Conservation (phyloP, 92 coral and sea anemone species). For the Ricordea florida region DNA sequence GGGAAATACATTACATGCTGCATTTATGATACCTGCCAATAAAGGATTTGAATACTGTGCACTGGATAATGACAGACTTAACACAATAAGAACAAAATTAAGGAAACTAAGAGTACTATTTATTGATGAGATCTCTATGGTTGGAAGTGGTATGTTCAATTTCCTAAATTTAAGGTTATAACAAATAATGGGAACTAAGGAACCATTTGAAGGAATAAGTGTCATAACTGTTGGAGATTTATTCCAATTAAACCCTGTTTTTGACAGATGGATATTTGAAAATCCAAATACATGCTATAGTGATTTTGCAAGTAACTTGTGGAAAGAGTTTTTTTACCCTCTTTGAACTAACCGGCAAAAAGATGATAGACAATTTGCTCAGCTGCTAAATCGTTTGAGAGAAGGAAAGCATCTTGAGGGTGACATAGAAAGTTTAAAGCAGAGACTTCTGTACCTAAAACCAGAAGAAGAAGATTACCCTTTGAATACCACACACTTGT, state of each 20-base stretch:
- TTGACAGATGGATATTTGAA: slow-evolving; percentile 69
- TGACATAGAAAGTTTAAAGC: slow-evolving; percentile 42
- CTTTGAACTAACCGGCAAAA: slow-evolving; percentile 65
- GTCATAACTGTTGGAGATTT: slow-evolving; percentile 68
- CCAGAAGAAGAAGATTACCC: slow-evolving; percentile 27
- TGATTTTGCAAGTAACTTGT: slow-evolving; percentile 46
- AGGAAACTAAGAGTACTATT: slow-evolving; percentile 39
- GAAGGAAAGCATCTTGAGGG: slow-evolving; percentile 63
- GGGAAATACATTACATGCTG: slow-evolving; percentile 54
- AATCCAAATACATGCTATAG: slow-evolving; percentile 28
- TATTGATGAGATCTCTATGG: slow-evolving; percentile 82
- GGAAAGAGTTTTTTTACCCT: slow-evolving; percentile 44
- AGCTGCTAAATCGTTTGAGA: slow-evolving; percentile 69
- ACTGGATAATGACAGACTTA: slow-evolving; percentile 58
- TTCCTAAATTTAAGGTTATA: slow-evolving; percentile 60
- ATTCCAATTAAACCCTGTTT: slow-evolving; percentile 71
- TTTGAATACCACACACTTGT: slow-evolving; percentile 47
- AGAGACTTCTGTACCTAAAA: slow-evolving; percentile 19
- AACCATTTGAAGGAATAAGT: slow-evolving; percentile 65
- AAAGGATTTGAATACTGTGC: slow-evolving; percentile 50
- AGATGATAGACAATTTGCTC: slow-evolving; percentile 72
- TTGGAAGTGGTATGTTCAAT: slow-evolving; percentile 73
- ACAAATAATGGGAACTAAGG: slow-evolving; percentile 54
- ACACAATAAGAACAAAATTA: slow-evolving; percentile 47
- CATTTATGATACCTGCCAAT: slow-evolving; percentile 56